Conservation (phyloP, 2,113 vertebrate species). For the Antechinus flavipes region DNA sequence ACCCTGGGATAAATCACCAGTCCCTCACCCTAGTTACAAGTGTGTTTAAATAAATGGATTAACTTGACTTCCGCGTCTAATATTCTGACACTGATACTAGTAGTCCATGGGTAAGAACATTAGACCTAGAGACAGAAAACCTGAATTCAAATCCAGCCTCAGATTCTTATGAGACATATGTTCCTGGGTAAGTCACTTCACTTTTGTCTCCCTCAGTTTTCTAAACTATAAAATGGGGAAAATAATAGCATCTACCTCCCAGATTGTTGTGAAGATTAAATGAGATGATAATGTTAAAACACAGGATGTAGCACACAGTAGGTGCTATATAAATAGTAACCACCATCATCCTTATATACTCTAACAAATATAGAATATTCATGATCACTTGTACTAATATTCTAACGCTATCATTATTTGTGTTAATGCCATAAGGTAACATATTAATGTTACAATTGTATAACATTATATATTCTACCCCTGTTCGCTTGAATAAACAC, state of each 20-base stretch:
- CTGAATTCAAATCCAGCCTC: background rate
- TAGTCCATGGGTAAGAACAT: background rate
- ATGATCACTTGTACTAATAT: background rate
- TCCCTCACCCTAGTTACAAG: too few species aligned
- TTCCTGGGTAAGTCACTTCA: background rate
- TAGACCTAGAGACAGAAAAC: background rate
- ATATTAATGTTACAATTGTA: background rate
- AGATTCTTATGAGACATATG: background rate
- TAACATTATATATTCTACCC: background rate
- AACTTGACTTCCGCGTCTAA: too few species aligned
- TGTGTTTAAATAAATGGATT: too few species aligned
- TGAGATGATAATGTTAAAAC: background rate
- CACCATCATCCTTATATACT: background rate
- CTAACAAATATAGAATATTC: background rate
- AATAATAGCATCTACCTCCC: background rate
- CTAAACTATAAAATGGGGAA: background rate
- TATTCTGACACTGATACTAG: too few species aligned
- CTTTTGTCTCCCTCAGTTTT: background rate
- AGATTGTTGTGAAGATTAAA: background rate
- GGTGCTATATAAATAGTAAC: background rate
- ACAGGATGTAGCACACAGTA: background rate
- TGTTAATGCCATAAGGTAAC: background rate
- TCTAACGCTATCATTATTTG: background rate
- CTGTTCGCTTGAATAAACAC: slow-evolving; percentile 10
- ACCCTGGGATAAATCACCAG: too few species aligned